Evolutionary conservation across 2,888 invertebrate species (phyloP).

Genomic region (Exocentrus adspersus): DNA sequence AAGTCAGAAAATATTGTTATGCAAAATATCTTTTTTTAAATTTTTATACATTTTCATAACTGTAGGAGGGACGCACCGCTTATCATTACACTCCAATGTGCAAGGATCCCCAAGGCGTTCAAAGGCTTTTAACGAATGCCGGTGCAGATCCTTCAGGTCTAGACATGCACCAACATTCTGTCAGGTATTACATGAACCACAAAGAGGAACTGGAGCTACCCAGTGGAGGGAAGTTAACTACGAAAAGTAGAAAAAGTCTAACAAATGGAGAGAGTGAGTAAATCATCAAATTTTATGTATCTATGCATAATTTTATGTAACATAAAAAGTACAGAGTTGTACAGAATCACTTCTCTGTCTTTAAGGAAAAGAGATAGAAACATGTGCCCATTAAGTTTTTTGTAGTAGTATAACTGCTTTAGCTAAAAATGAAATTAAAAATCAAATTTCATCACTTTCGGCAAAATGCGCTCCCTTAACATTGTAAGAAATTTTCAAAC

Average conservation of each 20-base stretch:
- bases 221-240: constrained; percentile 54
- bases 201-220: constrained; percentile 67
- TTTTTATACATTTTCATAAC: neutral
- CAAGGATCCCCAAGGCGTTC: constrained; percentile 69
- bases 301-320: too few relatives aligned
- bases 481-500: too few relatives aligned
- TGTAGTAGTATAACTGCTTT: too few relatives aligned
- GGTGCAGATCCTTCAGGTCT: constrained; percentile 72
- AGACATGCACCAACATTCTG: constrained; percentile 69
- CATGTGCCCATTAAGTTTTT: too few relatives aligned
- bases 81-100: constrained; percentile 75
- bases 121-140: constrained; percentile 69
- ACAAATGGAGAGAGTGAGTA: constrained; percentile 55
- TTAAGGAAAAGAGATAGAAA: too few relatives aligned
- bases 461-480: too few relatives aligned
- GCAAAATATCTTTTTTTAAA: neutral
- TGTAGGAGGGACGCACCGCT: constrained; percentile 74
- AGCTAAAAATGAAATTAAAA: too few relatives aligned
- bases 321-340: too few relatives aligned
- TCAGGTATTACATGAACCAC: constrained; percentile 69
- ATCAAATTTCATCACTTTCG: too few relatives aligned
- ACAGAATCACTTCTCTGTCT: too few relatives aligned
- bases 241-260: constrained; percentile 52
- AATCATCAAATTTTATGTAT: too few relatives aligned
- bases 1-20: too few relatives aligned